A percentile compares a stretch with the other conserved stretches of the same genome.
phyloP scores from a whole-genome alignment of 1,140 invertebrate species.

The Heterodera schachtii region DNA sequence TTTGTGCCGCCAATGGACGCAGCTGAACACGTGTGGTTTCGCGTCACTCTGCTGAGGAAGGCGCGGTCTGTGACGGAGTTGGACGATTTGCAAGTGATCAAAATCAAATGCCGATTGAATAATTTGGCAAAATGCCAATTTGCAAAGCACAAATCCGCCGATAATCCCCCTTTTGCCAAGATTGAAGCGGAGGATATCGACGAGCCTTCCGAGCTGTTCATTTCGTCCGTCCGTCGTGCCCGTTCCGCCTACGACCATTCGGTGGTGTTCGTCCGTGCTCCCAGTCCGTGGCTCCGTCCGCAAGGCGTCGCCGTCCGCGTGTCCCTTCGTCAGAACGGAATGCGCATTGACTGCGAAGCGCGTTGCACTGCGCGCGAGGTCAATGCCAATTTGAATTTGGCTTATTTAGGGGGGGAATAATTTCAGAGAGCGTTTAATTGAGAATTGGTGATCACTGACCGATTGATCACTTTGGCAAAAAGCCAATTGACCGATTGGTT shows the following conservation, averaged over 20 bases:
- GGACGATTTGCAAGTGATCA: constrained; percentile 53
- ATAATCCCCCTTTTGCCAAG: constrained; percentile 14
- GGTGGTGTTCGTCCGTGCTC: constrained; percentile 59
- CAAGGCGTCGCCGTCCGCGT: constrained; percentile 54
- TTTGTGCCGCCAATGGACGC: constrained; percentile 45
- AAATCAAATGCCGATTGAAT: too few relatives aligned
- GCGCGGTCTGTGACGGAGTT: constrained; percentile 42
- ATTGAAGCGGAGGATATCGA: constrained; percentile 58
- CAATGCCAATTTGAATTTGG: too few relatives aligned
- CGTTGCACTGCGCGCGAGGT: constrained; percentile 50
- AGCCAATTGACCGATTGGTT: neutral
- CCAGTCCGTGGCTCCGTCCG: constrained; percentile 53
- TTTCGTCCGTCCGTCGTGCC: constrained; percentile 56
- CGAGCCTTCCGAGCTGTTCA: constrained; percentile 55
- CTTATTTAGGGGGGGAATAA: too few relatives aligned
- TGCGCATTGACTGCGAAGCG: constrained; percentile 47
- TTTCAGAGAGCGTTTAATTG: too few relatives aligned
- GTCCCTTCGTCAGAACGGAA: constrained; percentile 43
- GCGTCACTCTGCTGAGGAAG: constrained; percentile 54
- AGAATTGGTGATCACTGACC: neutral
- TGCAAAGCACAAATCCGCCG: too few relatives aligned
- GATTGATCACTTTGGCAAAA: neutral
- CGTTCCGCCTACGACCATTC: constrained; percentile 61
- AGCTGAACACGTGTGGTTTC: constrained; percentile 60
- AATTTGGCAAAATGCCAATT: neutral